These are phyloP conservation scores for Chrysotoxum bicinctum DNA, from an alignment of 2,888 invertebrate genomes.

Conservation along the genomic window DNA sequence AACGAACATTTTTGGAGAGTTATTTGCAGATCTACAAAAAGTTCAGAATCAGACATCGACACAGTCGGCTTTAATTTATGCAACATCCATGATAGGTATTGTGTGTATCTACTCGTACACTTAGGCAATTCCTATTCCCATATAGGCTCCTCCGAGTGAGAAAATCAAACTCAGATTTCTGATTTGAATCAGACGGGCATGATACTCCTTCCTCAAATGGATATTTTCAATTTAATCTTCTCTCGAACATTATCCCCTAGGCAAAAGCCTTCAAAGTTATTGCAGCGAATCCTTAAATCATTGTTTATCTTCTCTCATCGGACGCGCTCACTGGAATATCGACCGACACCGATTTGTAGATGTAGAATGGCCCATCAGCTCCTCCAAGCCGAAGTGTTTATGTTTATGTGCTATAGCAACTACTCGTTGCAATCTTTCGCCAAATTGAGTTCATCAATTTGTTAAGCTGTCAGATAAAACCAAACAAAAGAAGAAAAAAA, in stretches of 20 bases:
- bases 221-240: slow-evolving; percentile 69
- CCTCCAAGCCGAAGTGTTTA: neutral
- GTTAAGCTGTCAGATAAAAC: slow-evolving; percentile 71
- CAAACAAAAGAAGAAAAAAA: slow-evolving; percentile 57
- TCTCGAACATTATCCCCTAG: slow-evolving; percentile 36
- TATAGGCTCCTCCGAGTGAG: slow-evolving; percentile 18
- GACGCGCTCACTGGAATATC: slow-evolving; percentile 45
- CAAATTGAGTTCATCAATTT: slow-evolving; percentile 72
- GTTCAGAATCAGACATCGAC: neutral
- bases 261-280: slow-evolving; percentile 46
- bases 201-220: slow-evolving; percentile 21
- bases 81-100: neutral
- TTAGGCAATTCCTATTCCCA: neutral
- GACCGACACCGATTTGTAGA: slow-evolving; percentile 53
- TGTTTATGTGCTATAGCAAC: slow-evolving; percentile 1
- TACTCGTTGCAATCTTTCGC: slow-evolving; percentile 44
- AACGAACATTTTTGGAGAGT: neutral
- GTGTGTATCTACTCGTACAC: neutral
- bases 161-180: slow-evolving; percentile 60
- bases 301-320: slow-evolving; percentile 62
- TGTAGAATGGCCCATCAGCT: neutral
- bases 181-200: slow-evolving; percentile 37
- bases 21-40: neutral
- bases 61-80: neutral
- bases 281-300: slow-evolving; percentile 63